phyloP scores from a whole-genome alignment of 1,140 invertebrate species.

The Aethina tumida region DNA sequence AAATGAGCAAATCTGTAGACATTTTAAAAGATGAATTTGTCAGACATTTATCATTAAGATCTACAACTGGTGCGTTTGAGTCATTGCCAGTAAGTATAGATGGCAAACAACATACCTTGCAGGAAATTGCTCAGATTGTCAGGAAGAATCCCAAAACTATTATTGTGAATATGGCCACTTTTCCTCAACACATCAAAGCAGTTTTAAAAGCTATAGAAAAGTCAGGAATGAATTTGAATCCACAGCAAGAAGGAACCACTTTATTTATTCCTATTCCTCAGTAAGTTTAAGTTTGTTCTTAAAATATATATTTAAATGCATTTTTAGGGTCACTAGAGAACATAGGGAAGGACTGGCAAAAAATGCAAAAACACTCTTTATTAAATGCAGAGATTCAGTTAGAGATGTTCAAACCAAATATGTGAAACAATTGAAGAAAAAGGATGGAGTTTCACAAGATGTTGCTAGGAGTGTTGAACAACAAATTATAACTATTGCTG shows the following conservation, averaged over 20 bases:
- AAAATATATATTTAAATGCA: conserved; percentile 3
- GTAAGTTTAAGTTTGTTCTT: conserved; percentile 39
- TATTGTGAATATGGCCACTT: conserved; percentile 68
- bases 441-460: conserved; percentile 56
- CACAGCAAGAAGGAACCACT: conserved; percentile 87
- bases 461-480: conserved; percentile 50
- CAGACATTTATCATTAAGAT: conserved; percentile 65
- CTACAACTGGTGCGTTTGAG: conserved; percentile 67
- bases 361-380: conserved; percentile 73
- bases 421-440: conserved; percentile 57
- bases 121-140: conserved; percentile 81
- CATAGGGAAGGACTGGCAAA: conserved; percentile 79
- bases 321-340: conserved; percentile 74
- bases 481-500: conserved; percentile 56
- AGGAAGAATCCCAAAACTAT: conserved; percentile 80
- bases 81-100: conserved; percentile 63
- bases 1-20: conserved; percentile 55
- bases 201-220: conserved; percentile 63
- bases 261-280: conserved; percentile 82
- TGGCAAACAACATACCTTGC: conserved; percentile 71
- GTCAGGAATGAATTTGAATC: conserved; percentile 87
- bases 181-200: conserved; percentile 73
- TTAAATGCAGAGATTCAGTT: conserved; percentile 69
- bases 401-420: conserved; percentile 68
- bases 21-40: conserved; percentile 68